Evolutionary conservation across 2,888 invertebrate genomes (phyloP), one percentile per base, ranked within the genome.

Genomic region (Melipona beecheii): DNA sequence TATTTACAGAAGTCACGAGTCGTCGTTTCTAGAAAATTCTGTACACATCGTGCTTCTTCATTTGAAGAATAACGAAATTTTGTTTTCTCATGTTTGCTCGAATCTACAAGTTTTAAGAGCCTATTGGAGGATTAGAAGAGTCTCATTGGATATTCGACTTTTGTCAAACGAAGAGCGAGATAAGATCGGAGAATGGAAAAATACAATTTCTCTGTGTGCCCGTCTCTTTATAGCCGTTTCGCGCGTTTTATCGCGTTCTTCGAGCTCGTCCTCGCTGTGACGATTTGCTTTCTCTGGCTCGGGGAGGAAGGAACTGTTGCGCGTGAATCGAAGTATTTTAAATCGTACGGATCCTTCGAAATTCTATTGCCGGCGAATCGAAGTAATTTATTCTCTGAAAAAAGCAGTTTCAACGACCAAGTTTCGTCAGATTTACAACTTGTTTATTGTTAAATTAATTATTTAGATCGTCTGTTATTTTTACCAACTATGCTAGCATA

Each of bases 221-320:
- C 52, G n/a, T 74, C 73, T 74, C 73, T 52, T 74, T 74, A 52
- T 64, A 60, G 50, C n/a, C 50, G 49, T 13, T 75, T 68, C 56
- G 58, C 17, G 62, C 43, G 43, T 21, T 73, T 64, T 73, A 73
- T 60, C 52, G 64, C 64, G 52, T 50, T 73, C 50, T 62, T 52
- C 52, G 50, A 52, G 19, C 49, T 31, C 27, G n/a, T 36, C 36
- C 31, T 27, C 43, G 73, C 13, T 36, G 31, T 13, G 31, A 62
- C 64, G 73, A 74, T 74, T 64, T 64, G 50, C 31, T 52, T 36
- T 64, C 27, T 27, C 49, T 21, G n/a, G 64, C 17, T 50, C 15
- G 2, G 43, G 9, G 64, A 27, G 36, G 19, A 52, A n/a, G 50
- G 24, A 49, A 21, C 19, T 31, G 58, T 50, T 43, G 19, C 49